phyloP scores from a whole-genome alignment of 2,113 vertebrate genomes.

The Lophius piscatorius region DNA sequence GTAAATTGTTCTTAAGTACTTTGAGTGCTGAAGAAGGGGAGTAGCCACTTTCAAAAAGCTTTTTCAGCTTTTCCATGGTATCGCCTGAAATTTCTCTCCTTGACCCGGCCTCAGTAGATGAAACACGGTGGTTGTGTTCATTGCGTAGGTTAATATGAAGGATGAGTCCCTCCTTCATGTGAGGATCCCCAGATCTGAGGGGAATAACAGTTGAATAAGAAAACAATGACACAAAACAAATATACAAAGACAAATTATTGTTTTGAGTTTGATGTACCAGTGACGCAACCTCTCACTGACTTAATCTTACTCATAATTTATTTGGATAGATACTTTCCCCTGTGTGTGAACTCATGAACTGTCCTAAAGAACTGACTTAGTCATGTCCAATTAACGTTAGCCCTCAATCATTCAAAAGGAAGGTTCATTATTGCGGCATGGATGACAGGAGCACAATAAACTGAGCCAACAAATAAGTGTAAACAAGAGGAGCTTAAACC shows the following conservation, averaged over 20 bases:
- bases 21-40: slow-evolving; percentile 2
- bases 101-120: not conserved
- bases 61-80: not conserved
- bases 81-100: not conserved
- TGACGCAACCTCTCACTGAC: too few species aligned
- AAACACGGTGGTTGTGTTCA: not conserved
- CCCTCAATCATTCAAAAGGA: too few species aligned
- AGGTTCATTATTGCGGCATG: too few species aligned
- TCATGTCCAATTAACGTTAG: too few species aligned
- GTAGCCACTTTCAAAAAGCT: not conserved
- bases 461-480: too few species aligned
- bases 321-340: too few species aligned
- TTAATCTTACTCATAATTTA: too few species aligned
- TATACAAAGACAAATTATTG: not conserved
- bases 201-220: not conserved
- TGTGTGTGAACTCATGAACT: too few species aligned
- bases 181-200: slow-evolving; percentile 1
- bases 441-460: too few species aligned
- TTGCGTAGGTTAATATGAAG: not conserved
- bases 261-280: not conserved
- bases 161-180: slow-evolving; percentile 3
- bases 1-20: not conserved
- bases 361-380: too few species aligned
- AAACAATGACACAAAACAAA: not conserved
- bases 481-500: too few species aligned